A percentile compares a stretch with the other conserved stretches of the same genome.
phyloP scores from a whole-genome alignment of 2,888 invertebrate species.

The Perdita meconis region DNA sequence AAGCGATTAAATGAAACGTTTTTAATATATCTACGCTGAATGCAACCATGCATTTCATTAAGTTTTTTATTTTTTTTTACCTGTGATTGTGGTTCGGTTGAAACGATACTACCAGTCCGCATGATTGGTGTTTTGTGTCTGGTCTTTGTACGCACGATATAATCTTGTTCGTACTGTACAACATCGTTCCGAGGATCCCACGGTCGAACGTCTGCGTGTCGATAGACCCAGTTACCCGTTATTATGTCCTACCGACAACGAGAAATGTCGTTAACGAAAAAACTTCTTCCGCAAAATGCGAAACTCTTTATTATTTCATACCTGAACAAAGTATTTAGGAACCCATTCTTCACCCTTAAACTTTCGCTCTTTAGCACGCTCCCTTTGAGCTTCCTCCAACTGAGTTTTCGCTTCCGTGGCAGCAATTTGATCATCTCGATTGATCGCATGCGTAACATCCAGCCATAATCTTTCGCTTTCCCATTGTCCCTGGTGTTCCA shows the following conservation, averaged over 20 bases:
- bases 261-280: slow-evolving; percentile 9
- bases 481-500: slow-evolving; percentile 91
- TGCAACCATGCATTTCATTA: slow-evolving; percentile 7
- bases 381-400: slow-evolving; percentile 94
- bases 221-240: slow-evolving; percentile 89
- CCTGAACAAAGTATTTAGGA: slow-evolving; percentile 90
- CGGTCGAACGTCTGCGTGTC: slow-evolving; percentile 91
- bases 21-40: slow-evolving; percentile 21
- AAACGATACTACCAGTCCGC: slow-evolving; percentile 89
- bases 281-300: not conserved
- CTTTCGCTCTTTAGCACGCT: slow-evolving; percentile 89
- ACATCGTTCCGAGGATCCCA: slow-evolving; percentile 96
- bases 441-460: slow-evolving; percentile 94
- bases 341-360: slow-evolving; percentile 89
- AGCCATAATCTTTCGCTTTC: slow-evolving; percentile 96
- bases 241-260: slow-evolving; percentile 80
- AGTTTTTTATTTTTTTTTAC: slow-evolving; percentile 70
- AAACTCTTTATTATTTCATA: slow-evolving; percentile 43
- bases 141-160: slow-evolving; percentile 91
- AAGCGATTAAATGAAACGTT: slow-evolving; percentile 20
- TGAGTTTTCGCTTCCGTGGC: slow-evolving; percentile 97
- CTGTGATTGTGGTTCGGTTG: slow-evolving; percentile 86
- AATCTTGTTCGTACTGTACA: slow-evolving; percentile 94
- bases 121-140: slow-evolving; percentile 91
- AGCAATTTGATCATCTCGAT: slow-evolving; percentile 91